Evolutionary conservation across 1,140 invertebrate species (phyloP), one percentile per base, ranked within the genome.

Genomic region (Papilio aristodemus): DNA sequence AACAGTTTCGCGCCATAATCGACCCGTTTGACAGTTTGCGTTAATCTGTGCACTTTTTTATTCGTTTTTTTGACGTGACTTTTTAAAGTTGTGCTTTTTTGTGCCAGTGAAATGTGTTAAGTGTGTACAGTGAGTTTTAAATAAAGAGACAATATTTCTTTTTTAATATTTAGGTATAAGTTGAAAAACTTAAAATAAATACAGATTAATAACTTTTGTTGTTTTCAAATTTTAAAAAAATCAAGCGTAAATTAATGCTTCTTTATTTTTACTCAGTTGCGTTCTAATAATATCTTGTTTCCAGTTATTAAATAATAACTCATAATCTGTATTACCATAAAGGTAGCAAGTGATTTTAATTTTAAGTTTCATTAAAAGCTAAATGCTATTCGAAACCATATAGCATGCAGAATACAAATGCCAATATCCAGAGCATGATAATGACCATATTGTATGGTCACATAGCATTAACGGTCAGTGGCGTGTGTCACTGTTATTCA

Each of bases 401-500:
- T 14, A 75, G 71, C 73, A 71, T 77, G 64, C 25, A 72, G 46
- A 36, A 69, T 37, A 68, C 58, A 64, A 69, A 50, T 72, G 41
- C 64, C 60, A 71, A 22, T 74, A 72, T 72, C 66, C 64, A 77
- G 75, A 72, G 71, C 72, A 69, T 75, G 70, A 77, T 71, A 77
- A 76, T 80, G 37, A 70, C 57, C 37, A 36, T 36, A 67, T n/a
- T n/a, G n/a, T n/a, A n/a, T n/a, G n/a, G n/a, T n/a, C 60, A 17
- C 25, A n/a, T 39, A 37, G 59, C 36, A 46, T 41, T 32, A 54
- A 50, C 57, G 54, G 38, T 36, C 60, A 66, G 37, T 37, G 43
- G 39, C 14, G 54, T 70, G 63, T 46, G 46, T 64, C 41, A 67
- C 25, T 67, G 14, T 63, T 63, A 37, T 63, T 46, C 43, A 14